Base-by-base conservation (phyloP, 2,888 invertebrate genomes). In the Sinhomidia bicolor region DNA sequence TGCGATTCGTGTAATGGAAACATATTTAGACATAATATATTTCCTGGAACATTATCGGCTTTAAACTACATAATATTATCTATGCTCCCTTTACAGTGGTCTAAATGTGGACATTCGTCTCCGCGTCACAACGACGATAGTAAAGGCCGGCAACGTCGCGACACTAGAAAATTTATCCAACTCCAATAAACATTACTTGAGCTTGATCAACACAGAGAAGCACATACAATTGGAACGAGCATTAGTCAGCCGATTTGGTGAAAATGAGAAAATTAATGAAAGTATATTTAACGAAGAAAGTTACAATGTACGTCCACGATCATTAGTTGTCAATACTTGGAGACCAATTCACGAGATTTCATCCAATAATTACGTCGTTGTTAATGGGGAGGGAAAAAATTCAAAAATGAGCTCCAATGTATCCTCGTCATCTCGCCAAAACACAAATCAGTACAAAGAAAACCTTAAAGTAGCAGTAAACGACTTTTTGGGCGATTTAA, bases 1-100 rank as follows among this genome's bases (percentile, higher is more conserved):
- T 89, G 92, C 92, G 10, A 91, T 92, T 76, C 89, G 91, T 90
- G 91, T 89, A 81, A 62, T 47, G 47, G 2, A 9, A 4, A 36
- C 36, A 36, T 36, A 4, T 36, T 6, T 6, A 6, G 9, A 36
- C 9, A 47, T 12, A 12, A 47, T 47, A 12, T 12, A 57, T 17
- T 20, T 17, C n/a, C 20, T 6, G 5, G 3, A 57, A 57, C 2
- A 3, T 6, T 47, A 14, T 1, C 32, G 20, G 17, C 6, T 41
- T 60, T 41, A 1, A 20, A 4, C 10, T 20, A 20, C 3, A 44
- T 44, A 9, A 29, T 17, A 6, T 5, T 2, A 6, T 65, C 12
- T 29, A 4, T 5, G n/a, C 29, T 29, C 2, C n/a, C 7, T 65
- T 9, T 29, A 12, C n/a, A 71, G 71, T 79, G 79, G 79, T 79